These are phyloP conservation scores for Chirona hameri DNA, from an alignment of 2,888 invertebrate genomes.

Conservation along the genomic window DNA sequence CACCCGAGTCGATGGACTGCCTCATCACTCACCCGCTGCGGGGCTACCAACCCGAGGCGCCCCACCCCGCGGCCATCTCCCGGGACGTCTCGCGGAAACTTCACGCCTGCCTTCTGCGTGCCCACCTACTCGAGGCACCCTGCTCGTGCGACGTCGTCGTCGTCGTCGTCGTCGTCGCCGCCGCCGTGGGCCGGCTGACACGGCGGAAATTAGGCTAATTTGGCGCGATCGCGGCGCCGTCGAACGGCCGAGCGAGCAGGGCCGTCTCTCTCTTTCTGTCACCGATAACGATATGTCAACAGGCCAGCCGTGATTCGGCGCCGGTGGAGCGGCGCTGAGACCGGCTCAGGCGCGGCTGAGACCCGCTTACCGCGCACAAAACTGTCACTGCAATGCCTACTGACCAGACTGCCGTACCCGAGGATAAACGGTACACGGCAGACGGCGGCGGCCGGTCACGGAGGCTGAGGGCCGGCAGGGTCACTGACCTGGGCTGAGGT, in stretches of 20 bases:
- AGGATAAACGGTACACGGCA: too few species aligned
- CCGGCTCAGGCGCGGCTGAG: too few species aligned
- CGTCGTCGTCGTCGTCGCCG: neutral
- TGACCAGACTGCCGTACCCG: too few species aligned
- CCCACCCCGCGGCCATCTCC: too few species aligned
- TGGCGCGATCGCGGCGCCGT: neutral
- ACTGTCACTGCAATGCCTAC: too few species aligned
- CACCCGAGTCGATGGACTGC: too few species aligned
- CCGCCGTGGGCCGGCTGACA: neutral
- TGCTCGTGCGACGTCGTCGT: neutral
- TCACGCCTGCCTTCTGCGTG: neutral
- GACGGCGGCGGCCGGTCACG: too few species aligned
- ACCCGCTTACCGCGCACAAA: too few species aligned
- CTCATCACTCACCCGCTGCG: too few species aligned
- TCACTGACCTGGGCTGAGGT: neutral
- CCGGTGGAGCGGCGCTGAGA: neutral
- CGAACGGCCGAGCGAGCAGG: neutral
- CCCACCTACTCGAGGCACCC: neutral
- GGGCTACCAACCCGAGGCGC: too few species aligned
- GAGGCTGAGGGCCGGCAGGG: neutral
- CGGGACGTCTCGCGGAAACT: neutral
- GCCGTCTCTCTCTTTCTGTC: neutral
- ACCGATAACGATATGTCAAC: constrained; percentile 12
- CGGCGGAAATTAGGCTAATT: neutral
- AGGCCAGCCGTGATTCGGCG: neutral